phyloP scores from a whole-genome alignment of 2,888 invertebrate species.

The Acanthopleura granulata region DNA sequence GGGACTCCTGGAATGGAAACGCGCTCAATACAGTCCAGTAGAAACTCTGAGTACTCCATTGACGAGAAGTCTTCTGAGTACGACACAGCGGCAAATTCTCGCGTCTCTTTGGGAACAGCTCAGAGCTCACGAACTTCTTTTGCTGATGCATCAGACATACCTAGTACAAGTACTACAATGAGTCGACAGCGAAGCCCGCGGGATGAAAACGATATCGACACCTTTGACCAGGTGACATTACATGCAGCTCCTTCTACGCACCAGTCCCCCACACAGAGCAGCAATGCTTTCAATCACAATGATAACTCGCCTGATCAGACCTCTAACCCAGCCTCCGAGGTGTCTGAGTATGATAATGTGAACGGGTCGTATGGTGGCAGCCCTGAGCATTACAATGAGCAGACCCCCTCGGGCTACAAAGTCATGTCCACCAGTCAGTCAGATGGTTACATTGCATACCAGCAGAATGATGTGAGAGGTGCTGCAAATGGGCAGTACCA shows the following conservation, averaged over 20 bases:
- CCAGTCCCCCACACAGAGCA: slow-evolving; percentile 13
- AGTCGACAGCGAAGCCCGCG: slow-evolving; percentile 32
- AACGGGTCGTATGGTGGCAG: slow-evolving; percentile 29
- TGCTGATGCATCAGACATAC: slow-evolving; percentile 57
- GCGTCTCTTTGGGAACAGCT: slow-evolving; percentile 45
- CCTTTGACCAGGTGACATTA: slow-evolving; percentile 13
- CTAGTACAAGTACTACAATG: slow-evolving; percentile 43
- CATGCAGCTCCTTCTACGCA: slow-evolving; percentile 20
- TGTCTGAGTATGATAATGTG: slow-evolving; percentile 61
- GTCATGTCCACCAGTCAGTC: slow-evolving; percentile 41
- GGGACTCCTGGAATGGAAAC: slow-evolving; percentile 48
- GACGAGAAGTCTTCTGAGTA: slow-evolving; percentile 58
- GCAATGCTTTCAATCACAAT: not conserved
- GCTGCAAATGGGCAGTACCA: not conserved
- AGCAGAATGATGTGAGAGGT: not conserved
- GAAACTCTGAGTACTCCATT: slow-evolving; percentile 53
- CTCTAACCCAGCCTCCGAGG: slow-evolving; percentile 40
- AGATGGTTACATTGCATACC: slow-evolving; percentile 36
- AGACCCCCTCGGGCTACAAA: not conserved
- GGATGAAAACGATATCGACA: slow-evolving; percentile 27
- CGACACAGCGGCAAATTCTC: slow-evolving; percentile 61
- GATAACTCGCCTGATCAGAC: slow-evolving; percentile 32
- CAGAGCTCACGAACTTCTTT: slow-evolving; percentile 65
- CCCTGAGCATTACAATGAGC: slow-evolving; percentile 31
- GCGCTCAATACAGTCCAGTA: slow-evolving; percentile 48